Percentiles rank a stretch among this genome's conserved stretches.
phyloP scores from a whole-genome alignment of 1,140 invertebrate genomes.

The Penaeus vannamei region DNA sequence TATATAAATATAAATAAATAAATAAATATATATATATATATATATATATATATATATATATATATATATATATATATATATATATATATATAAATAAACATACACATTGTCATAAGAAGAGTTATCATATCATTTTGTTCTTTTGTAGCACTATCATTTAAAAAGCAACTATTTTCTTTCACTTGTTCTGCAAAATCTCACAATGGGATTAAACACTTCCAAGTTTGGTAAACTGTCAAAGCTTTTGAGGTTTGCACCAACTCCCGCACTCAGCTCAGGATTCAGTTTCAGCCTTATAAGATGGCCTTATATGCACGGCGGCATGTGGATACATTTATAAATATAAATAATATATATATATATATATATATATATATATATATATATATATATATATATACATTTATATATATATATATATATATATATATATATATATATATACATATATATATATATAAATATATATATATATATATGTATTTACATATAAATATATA shows the following conservation, averaged over 20 bases:
- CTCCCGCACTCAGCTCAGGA: too few relatives aligned
- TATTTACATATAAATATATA: conserved; percentile 10
- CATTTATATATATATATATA: background rate
- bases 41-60: conserved; percentile 19
- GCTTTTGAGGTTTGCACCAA: too few relatives aligned
- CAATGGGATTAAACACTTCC: too few relatives aligned
- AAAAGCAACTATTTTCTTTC: too few relatives aligned
- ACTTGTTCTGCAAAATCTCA: too few relatives aligned
- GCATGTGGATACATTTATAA: background rate
- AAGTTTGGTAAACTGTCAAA: too few relatives aligned
- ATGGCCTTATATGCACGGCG: background rate
- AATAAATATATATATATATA: conserved; percentile 21
- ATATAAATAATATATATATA: conserved; percentile 14
- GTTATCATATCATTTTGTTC: too few relatives aligned
- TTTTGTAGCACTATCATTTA: too few relatives aligned
- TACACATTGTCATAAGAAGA: background rate
- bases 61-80: conserved; percentile 9
- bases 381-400: background rate
- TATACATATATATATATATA: conserved; percentile 35
- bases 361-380: background rate
- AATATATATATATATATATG: conserved; percentile 18
- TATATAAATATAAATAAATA: conserved; percentile 2
- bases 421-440: background rate
- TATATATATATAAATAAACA: conserved; percentile 25
- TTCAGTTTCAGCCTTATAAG: too few relatives aligned